A percentile compares a stretch with the other conserved stretches of the same genome.
phyloP scores from a whole-genome alignment of 2,888 invertebrate genomes.

The Cremastobaeus sp. region DNA sequence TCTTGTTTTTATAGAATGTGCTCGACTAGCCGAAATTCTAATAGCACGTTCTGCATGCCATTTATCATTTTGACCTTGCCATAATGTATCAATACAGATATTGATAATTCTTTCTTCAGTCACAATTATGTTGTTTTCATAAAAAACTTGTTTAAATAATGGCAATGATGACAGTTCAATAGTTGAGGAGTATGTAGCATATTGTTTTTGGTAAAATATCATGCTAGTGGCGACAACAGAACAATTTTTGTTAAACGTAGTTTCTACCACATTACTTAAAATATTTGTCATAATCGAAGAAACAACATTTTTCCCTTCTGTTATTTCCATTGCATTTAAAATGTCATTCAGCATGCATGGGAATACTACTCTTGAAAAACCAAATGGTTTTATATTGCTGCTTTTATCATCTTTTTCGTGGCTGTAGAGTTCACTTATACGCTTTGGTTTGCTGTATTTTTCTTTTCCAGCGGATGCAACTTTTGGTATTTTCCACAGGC shows the following conservation, averaged over 20 bases:
- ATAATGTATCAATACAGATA: slow-evolving; percentile 15
- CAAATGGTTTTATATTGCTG: background rate
- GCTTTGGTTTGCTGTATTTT: slow-evolving; percentile 24
- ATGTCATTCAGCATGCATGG: slow-evolving; percentile 14
- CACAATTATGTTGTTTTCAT: slow-evolving; percentile 20
- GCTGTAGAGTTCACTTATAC: slow-evolving; percentile 16
- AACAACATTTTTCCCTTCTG: slow-evolving; percentile 18
- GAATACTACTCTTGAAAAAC: slow-evolving; percentile 12
- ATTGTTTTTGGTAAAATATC: slow-evolving; percentile 13
- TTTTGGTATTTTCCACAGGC: slow-evolving; percentile 23
- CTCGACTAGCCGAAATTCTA: slow-evolving; percentile 29
- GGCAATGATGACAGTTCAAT: too few species aligned
- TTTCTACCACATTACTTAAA: slow-evolving; percentile 6
- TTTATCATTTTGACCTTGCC: slow-evolving; percentile 19
- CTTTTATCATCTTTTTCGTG: background rate
- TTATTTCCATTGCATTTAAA: slow-evolving; percentile 14
- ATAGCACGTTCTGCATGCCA: slow-evolving; percentile 21
- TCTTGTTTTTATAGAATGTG: slow-evolving; percentile 25
- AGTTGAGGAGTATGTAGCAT: background rate
- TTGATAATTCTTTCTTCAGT: slow-evolving; percentile 10
- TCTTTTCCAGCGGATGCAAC: slow-evolving; percentile 22
- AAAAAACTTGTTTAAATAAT: background rate
- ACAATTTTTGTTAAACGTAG: background rate
- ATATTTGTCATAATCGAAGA: too few species aligned
- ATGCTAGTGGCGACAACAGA: background rate